phyloP scores from a whole-genome alignment of 2,113 vertebrate genomes.

The Platanista minor region DNA sequence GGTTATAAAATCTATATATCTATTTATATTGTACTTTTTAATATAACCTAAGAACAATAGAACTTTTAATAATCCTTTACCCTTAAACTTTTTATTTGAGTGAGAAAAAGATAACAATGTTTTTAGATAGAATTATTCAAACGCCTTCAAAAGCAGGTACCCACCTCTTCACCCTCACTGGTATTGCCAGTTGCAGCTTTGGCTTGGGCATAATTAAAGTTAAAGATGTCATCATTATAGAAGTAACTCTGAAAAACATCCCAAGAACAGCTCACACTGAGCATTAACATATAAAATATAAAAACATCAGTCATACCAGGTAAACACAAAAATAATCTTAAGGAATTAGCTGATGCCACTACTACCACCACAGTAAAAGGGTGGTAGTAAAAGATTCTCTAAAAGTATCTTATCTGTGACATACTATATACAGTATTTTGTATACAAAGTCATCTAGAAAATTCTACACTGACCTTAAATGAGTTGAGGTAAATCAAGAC shows the following conservation, averaged over 20 bases:
- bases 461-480: conserved; percentile 89
- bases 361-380: background rate
- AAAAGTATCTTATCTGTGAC: background rate
- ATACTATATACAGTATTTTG: background rate
- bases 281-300: background rate
- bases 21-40: background rate
- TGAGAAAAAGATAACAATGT: background rate
- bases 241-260: conserved; percentile 92
- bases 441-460: background rate
- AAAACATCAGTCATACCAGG: background rate
- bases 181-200: conserved; percentile 94
- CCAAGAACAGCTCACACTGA: background rate
- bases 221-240: conserved; percentile 96
- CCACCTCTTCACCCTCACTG: conserved; percentile 94
- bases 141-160: conserved; percentile 59
- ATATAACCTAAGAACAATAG: background rate
- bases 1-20: background rate
- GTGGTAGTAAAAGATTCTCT: background rate
- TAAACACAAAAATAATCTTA: conserved; percentile 6
- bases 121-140: conserved; percentile 19
- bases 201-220: conserved; percentile 98
- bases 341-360: background rate
- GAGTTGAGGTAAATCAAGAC: conserved; percentile 98
- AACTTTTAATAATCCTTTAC: conserved; percentile 9
- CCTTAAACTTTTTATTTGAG: background rate